phyloP scores from a whole-genome alignment of 2,888 invertebrate genomes.

The Leucozona laternaria region DNA sequence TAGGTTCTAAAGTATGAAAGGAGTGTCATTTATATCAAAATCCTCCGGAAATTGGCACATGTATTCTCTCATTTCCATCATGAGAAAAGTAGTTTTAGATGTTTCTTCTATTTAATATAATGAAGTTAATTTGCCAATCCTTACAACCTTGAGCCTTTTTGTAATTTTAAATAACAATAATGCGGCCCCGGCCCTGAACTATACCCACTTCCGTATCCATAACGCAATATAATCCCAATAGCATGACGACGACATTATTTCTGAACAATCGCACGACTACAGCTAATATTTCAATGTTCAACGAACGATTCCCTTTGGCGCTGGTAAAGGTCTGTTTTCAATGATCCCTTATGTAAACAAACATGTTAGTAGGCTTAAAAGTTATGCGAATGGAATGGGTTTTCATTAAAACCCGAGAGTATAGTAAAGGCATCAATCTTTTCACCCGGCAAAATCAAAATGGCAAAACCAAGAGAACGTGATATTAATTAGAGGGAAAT shows the following conservation, averaged over 20 bases:
- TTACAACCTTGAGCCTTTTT: background rate
- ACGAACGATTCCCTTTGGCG: slow-evolving; percentile 6
- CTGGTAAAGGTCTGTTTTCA: background rate
- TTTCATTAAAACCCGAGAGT: background rate
- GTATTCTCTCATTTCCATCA: background rate
- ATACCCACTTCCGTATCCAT: background rate
- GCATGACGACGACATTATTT: background rate
- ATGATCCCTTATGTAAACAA: slow-evolving; percentile 5
- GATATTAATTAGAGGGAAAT: slow-evolving; percentile 14
- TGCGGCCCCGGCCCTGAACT: background rate
- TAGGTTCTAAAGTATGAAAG: too few relatives aligned
- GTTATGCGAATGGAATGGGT: slow-evolving; percentile 1
- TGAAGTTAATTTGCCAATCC: background rate
- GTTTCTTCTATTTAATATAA: background rate
- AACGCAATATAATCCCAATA: background rate
- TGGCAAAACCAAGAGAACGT: background rate
- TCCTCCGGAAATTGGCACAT: too few relatives aligned
- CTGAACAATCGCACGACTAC: slow-evolving; percentile 17
- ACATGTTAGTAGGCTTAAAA: slow-evolving; percentile 1
- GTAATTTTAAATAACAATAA: background rate
- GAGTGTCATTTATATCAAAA: too few relatives aligned
- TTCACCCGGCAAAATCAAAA: slow-evolving; percentile 10
- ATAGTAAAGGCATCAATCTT: slow-evolving; percentile 1
- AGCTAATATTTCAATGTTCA: slow-evolving; percentile 3
- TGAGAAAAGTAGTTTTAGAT: background rate